Evolutionary conservation across 2,797 vertebrate species (phyloP), one percentile per base, ranked within the genome.

Genomic region (Petrocephalus schoutedeni): DNA sequence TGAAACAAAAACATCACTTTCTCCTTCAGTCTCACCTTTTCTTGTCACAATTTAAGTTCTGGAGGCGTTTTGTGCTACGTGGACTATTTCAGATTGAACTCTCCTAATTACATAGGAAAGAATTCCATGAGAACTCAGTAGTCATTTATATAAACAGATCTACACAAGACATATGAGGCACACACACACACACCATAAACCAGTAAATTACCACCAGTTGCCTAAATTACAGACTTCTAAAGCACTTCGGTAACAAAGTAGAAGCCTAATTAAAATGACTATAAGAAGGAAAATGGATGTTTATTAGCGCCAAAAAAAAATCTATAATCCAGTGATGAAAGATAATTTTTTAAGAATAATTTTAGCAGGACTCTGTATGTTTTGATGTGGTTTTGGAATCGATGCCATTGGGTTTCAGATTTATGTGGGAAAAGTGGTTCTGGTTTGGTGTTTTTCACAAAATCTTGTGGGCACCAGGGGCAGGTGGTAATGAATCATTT

Each of bases 321-420:
- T 61, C n/a, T 28, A 71, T 16, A 51, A 51, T 32, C 71, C 19
- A 56, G 28, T 71, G 28, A 51, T 87, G 58, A 36, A 86, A 57
- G 84, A 86, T 36, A 4, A n/a, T 51, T 67, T 71, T 64, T 87
- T 16, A 49, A 45, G 7, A 12, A 45, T 84, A 36, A 77, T 85
- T 87, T 28, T 77, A 59, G 94, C 94, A 61, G n/a, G 58, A 83
- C 85, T 21, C 16, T 8, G n/a, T 82, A 41, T 82, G 28, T 67
- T 86, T 90, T 87, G 59, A 93, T 92, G 94, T 92, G 90, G 89
- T 91, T 89, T 90, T 90, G 90, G 94, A 91, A 91, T 91, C 94
- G 93, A 92, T 94, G 91, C 91, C 90, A 90, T 74, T 87, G 3
- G 16, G 91, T 91, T 53, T 88, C 89, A 91, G 91, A 87, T 12